phyloP scores from a whole-genome alignment of 2,797 vertebrate species.

The Podargus strigoides region DNA sequence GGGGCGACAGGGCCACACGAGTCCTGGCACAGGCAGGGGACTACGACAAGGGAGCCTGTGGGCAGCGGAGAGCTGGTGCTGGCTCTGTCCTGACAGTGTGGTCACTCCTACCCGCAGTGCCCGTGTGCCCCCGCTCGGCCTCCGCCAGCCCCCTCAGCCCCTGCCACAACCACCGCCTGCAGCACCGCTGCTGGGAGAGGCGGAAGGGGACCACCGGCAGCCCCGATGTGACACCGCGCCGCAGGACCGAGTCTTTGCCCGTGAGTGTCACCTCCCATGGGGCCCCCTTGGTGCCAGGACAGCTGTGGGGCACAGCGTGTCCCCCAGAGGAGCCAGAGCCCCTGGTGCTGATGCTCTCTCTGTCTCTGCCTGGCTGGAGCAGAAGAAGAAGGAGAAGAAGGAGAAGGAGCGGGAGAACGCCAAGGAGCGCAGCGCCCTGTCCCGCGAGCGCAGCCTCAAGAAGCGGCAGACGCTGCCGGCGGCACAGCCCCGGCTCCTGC shows the following conservation, averaged over 20 bases:
- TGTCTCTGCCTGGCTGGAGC: not conserved
- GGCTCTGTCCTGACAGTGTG: not conserved
- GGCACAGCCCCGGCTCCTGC: constrained; percentile 50
- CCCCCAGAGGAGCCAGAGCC: rapidly evolving
- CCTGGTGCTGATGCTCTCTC: rapidly evolving
- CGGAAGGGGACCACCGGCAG: constrained; percentile 85
- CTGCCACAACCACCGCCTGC: constrained; percentile 82
- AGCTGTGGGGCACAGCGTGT: rapidly evolving
- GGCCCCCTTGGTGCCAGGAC: not conserved
- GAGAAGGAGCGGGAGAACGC: constrained; percentile 96
- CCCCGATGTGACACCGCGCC: constrained; percentile 81
- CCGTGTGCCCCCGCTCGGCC: constrained; percentile 89
- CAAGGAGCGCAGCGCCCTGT: constrained; percentile 89
- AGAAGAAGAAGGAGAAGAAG: constrained; percentile 94
- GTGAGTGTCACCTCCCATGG: constrained; percentile 68
- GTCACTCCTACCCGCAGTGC: constrained; percentile 33
- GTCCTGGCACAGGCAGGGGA: not conserved
- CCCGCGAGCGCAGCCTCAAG: constrained; percentile 86
- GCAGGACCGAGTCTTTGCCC: constrained; percentile 80
- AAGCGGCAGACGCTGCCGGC: constrained; percentile 87
- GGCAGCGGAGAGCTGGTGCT: rapidly evolving
- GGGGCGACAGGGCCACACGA: rapidly evolving
- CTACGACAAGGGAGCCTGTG: not conserved
- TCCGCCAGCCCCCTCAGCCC: constrained; percentile 90
- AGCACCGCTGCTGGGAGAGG: constrained; percentile 87